These are phyloP conservation scores for Galendromus occidentalis DNA, from an alignment of 1,140 invertebrate genomes.

Conservation along the genomic window DNA sequence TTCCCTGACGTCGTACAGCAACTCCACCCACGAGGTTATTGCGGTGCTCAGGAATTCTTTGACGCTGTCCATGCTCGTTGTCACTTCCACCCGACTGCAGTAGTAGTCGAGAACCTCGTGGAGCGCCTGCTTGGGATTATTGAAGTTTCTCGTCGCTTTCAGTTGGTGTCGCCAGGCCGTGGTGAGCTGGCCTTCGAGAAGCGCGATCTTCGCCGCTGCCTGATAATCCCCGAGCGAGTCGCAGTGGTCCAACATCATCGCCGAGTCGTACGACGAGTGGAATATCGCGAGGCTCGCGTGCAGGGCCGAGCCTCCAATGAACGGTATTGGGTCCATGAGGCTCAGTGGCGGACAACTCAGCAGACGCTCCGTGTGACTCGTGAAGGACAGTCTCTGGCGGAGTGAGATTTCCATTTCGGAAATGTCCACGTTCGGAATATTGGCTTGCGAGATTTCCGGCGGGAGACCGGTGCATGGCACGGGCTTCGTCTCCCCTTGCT, in stretches of 20 bases:
- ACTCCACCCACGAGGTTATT: neutral
- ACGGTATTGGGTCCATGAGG: conserved; percentile 3
- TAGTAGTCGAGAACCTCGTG: neutral
- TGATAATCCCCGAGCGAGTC: conserved; percentile 17
- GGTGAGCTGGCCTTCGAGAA: conserved; percentile 14
- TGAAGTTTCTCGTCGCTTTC: conserved; percentile 11
- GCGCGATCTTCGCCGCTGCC: conserved; percentile 18
- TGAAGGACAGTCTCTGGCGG: neutral
- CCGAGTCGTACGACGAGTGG: conserved; percentile 15
- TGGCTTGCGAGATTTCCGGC: neutral
- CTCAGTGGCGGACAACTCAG: neutral
- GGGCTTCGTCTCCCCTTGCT: conserved; percentile 17
- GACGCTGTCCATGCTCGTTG: neutral
- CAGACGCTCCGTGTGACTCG: neutral
- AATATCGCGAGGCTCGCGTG: conserved; percentile 12
- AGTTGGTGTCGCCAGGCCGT: conserved; percentile 18
- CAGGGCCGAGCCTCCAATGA: neutral
- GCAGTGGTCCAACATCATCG: conserved; percentile 16
- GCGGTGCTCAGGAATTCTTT: neutral
- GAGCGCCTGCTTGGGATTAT: neutral
- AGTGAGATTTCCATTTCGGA: neutral
- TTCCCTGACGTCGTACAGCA: neutral
- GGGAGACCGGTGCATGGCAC: conserved; percentile 5
- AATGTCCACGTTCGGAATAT: conserved; percentile 8
- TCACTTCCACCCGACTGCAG: neutral